Conservation (phyloP, 2,888 invertebrate genomes). For the Stomorhina lunata region DNA sequence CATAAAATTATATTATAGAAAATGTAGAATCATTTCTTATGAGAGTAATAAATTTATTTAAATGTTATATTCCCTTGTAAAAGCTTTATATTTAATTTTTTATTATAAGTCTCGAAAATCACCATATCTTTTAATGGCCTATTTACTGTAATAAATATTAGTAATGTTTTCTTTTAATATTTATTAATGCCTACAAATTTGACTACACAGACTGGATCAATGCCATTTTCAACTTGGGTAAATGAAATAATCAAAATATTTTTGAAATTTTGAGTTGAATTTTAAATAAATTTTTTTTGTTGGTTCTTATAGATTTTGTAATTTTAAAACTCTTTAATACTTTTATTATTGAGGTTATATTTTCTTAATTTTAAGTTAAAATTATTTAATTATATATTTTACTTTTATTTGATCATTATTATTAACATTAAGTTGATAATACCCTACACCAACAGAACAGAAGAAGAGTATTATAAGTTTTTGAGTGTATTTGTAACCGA, state of each 20-base stretch:
- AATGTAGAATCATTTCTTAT: background rate
- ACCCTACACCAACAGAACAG: too few species aligned
- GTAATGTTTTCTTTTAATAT: background rate
- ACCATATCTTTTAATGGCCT: background rate
- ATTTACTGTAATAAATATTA: background rate
- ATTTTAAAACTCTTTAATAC: too few species aligned
- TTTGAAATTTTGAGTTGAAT: background rate
- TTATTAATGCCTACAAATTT: conserved; percentile 53
- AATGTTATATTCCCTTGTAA: conserved; percentile 7
- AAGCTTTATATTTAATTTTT: conserved; percentile 21
- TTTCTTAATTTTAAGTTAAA: too few species aligned
- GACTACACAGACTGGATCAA: conserved; percentile 84
- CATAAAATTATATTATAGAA: conserved; percentile 14
- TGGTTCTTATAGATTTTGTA: too few species aligned
- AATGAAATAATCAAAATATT: conserved; percentile 57
- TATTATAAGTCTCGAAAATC: background rate
- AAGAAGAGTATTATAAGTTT: too few species aligned
- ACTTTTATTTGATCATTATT: too few species aligned
- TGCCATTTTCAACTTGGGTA: conserved; percentile 88
- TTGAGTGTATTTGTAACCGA: too few species aligned
- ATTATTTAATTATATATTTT: too few species aligned
- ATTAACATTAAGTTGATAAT: too few species aligned
- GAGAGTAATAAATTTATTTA: background rate
- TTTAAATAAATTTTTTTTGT: background rate
- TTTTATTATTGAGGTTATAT: too few species aligned